Evolutionary conservation across 1,140 invertebrate species (phyloP).

Genomic region (Piezodorus guildinii): DNA sequence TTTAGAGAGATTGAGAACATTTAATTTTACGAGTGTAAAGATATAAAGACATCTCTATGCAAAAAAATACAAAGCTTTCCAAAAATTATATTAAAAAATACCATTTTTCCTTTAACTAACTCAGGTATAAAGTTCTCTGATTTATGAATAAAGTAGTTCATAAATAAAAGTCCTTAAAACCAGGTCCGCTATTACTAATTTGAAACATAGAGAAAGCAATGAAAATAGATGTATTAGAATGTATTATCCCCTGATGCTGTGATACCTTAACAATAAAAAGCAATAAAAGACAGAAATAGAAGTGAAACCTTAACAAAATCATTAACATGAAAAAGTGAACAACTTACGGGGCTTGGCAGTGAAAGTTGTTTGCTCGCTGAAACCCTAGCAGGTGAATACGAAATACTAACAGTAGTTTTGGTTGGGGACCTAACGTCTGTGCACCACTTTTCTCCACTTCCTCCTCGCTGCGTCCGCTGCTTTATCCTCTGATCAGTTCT

Average conservation of each 20-base stretch:
- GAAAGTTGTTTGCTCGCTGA: background rate
- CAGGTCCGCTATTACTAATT: background rate
- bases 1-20: no score
- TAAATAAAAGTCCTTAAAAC: background rate
- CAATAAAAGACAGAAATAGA: no score
- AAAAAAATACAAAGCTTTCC: no score
- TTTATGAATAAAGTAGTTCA: no score
- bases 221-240: no score
- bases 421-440: conserved; percentile 21
- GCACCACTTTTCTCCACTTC: conserved; percentile 16
- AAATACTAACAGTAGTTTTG: conserved; percentile 29
- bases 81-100: no score
- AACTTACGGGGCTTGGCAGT: background rate
- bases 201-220: background rate
- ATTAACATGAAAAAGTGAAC: background rate
- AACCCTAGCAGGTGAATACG: conserved; percentile 27
- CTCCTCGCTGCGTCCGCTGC: conserved; percentile 17
- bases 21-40: no score
- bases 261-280: no score
- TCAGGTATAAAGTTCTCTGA: no score
- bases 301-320: background rate
- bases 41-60: no score
- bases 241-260: no score
- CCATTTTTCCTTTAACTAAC: no score
- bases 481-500: conserved; percentile 29